These are phyloP conservation scores for Drosophila neoperkinsi DNA, from an alignment of 2,888 invertebrate species.

Conservation along the genomic window DNA sequence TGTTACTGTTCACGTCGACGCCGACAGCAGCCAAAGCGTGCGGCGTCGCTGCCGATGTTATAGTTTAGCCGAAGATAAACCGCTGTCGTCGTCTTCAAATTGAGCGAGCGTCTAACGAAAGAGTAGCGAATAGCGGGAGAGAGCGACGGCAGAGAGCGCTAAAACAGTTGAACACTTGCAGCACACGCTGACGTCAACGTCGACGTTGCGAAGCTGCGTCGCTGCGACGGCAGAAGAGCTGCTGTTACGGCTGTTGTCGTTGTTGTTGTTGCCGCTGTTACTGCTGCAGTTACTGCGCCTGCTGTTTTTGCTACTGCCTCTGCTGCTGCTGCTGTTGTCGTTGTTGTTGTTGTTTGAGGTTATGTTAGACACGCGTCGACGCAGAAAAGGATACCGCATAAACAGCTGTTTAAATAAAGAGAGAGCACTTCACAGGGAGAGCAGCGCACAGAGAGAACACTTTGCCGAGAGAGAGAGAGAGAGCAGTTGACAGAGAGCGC, in stretches of 20 bases:
- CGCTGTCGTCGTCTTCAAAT: conserved; percentile 49
- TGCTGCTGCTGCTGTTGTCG: conserved; percentile 35
- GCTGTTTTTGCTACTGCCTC: background rate
- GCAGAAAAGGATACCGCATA: conserved; percentile 53
- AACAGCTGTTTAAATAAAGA: conserved; percentile 48
- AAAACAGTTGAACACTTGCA: conserved; percentile 41
- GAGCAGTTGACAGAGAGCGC: background rate
- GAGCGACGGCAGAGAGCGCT: background rate
- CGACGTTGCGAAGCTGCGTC: conserved; percentile 49
- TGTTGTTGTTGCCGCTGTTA: background rate
- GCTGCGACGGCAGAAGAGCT: conserved; percentile 37
- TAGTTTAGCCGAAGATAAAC: conserved; percentile 14
- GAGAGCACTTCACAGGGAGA: conserved; percentile 4
- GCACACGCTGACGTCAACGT: conserved; percentile 43
- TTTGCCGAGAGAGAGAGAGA: conserved; percentile 16
- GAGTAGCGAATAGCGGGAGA: background rate
- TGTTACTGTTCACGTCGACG: conserved; percentile 43
- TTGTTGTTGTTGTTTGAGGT: conserved; percentile 58
- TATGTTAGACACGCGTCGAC: conserved; percentile 74
- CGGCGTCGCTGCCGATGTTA: conserved; percentile 27
- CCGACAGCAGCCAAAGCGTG: conserved; percentile 58
- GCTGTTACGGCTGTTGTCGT: background rate
- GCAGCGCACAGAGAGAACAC: conserved; percentile 2
- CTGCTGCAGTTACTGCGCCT: too few relatives aligned
- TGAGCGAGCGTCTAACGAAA: conserved; percentile 3